A percentile compares a stretch with the other conserved stretches of the same genome.
Conservation (phyloP, 2,888 invertebrate species). For the Andrena camellia region DNA sequence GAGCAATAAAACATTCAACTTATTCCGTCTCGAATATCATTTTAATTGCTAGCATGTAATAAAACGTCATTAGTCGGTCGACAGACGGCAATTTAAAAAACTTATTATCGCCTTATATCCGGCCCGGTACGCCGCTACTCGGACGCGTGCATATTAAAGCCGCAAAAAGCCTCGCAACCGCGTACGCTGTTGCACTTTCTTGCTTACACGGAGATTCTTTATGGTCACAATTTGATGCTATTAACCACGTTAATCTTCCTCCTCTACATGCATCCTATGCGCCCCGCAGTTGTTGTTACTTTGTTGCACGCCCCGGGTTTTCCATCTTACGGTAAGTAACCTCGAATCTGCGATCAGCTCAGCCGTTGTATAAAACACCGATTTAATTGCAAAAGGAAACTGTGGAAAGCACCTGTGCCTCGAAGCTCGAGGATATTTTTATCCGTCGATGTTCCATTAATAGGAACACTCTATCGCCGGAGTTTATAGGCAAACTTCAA, state of each 20-base stretch:
- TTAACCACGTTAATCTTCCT: conserved; percentile 42
- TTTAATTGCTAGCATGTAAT: conserved; percentile 22
- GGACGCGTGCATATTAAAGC: conserved; percentile 30
- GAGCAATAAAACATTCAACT: background rate
- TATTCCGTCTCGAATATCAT: background rate
- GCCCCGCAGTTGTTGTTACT: conserved; percentile 39
- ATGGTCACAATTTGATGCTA: conserved; percentile 52
- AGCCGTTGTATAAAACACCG: conserved; percentile 7
- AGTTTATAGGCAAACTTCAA: too few relatives aligned
- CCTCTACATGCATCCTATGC: conserved; percentile 54
- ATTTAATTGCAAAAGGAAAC: conserved; percentile 26
- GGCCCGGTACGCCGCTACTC: background rate
- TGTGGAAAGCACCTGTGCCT: background rate
- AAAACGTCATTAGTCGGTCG: conserved; percentile 26
- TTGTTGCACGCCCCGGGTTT: conserved; percentile 25
- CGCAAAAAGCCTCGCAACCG: conserved; percentile 7
- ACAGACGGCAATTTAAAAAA: conserved; percentile 12
- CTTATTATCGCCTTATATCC: conserved; percentile 28
- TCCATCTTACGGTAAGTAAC: conserved; percentile 14
- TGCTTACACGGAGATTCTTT: conserved; percentile 21
- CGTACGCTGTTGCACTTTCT: conserved; percentile 1
- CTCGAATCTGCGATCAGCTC: conserved; percentile 64
- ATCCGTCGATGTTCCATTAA: background rate
- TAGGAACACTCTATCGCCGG: too few relatives aligned
- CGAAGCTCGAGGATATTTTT: background rate